Evolutionary conservation across 1,140 invertebrate species (phyloP).

Genomic region (Aphaenogaster floridana): DNA sequence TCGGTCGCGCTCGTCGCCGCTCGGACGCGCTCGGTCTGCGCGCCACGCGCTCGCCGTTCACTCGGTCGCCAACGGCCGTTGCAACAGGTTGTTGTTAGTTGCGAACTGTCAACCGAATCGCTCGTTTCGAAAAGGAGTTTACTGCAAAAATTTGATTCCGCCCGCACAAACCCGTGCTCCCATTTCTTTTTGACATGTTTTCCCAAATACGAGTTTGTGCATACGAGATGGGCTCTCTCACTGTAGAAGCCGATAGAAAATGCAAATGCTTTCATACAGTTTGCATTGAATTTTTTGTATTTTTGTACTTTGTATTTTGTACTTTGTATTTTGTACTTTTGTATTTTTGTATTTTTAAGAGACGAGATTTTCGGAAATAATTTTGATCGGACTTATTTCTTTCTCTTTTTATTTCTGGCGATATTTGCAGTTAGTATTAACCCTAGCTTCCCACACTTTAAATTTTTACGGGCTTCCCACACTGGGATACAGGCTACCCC

Average conservation of each 20-base stretch:
- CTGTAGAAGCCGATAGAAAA: not conserved
- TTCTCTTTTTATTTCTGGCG: not conserved
- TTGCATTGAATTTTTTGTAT: not conserved
- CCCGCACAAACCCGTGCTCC: not conserved
- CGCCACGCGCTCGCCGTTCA: constrained; percentile 61
- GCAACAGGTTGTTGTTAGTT: constrained; percentile 54
- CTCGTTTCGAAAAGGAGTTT: constrained; percentile 21
- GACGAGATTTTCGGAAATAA: too few species aligned
- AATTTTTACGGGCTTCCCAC: too few species aligned
- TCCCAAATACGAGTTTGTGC: not conserved
- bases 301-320: not conserved
- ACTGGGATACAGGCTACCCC: too few species aligned
- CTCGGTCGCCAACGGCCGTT: constrained; percentile 50
- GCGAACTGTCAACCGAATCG: constrained; percentile 2
- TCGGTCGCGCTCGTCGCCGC: constrained; percentile 51
- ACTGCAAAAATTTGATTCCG: not conserved
- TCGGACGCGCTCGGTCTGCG: constrained; percentile 60
- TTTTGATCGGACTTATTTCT: not conserved
- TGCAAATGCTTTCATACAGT: not conserved
- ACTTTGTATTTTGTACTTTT: not conserved
- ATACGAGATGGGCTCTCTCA: not conserved
- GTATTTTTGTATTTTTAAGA: constrained; percentile 1
- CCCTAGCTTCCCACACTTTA: too few species aligned
- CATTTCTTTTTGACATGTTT: not conserved
- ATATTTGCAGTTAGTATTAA: not conserved